phyloP scores from a whole-genome alignment of 2,797 vertebrate genomes.

The Oreochromis grahami region DNA sequence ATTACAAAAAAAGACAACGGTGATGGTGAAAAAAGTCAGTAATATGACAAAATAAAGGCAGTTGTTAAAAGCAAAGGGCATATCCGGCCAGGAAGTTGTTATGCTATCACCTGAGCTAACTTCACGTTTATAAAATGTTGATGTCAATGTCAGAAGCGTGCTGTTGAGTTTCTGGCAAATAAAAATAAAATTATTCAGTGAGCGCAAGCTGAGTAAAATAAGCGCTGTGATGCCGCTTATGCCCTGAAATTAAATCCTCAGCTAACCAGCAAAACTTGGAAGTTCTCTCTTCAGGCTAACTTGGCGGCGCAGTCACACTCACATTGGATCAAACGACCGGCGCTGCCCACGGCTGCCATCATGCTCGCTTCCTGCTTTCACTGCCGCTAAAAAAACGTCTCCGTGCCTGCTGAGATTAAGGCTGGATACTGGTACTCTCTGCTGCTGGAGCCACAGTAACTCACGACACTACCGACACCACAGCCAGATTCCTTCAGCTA shows the following conservation, averaged over 20 bases:
- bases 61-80: rapidly evolving
- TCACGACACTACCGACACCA: neutral
- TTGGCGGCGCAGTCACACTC: slow-evolving; percentile 45
- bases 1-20: neutral
- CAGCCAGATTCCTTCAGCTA: slow-evolving; percentile 43
- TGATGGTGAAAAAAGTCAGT: rapidly evolving
- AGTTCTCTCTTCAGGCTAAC: neutral
- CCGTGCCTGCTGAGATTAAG: neutral
- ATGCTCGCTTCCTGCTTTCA: neutral
- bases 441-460: neutral
- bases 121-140: neutral
- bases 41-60: rapidly evolving
- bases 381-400: neutral
- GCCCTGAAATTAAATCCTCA: rapidly evolving
- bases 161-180: neutral
- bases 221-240: rapidly evolving
- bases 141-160: slow-evolving; percentile 51
- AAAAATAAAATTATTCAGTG: neutral
- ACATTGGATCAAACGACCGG: slow-evolving; percentile 64
- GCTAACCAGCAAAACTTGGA: neutral
- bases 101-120: rapidly evolving
- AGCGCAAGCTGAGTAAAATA: neutral
- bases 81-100: neutral
- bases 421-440: neutral
- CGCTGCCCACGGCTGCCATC: slow-evolving; percentile 67